Base-by-base conservation (phyloP, 2,888 invertebrate species). In the Drosophila paramelanica region DNA sequence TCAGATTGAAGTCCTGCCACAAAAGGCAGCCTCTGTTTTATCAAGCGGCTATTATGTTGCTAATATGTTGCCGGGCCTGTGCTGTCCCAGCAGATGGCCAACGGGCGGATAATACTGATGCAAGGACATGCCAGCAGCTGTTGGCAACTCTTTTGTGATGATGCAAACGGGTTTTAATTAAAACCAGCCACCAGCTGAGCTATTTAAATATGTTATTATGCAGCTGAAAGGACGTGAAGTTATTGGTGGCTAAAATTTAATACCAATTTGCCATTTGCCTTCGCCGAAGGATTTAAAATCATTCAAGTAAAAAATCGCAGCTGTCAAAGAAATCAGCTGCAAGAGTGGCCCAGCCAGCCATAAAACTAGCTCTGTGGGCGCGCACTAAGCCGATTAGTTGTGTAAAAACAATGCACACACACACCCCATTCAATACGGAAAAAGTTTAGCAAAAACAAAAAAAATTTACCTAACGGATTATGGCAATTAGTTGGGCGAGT, bases 401-500 rank as follows among this genome's bases (percentile, higher is more conserved):
- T 64, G 81, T 77, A 77, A 79, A 79, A 84, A 69, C 74, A 84
- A 64, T 59, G 70, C 66, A 70, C 47, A 47, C 59, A 47, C 59
- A 50, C 52, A 41, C 36, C 50, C 53, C 25, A 42, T 73, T 65
- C 60, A 46, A 65, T 64, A 25, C 27, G 14, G 45, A 47, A 27
- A 42, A 46, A 50, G 39, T 31, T 42, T 38, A 43, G 13, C 55
- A 31, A 20, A 61, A 11, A 27, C n/a, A 36, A 4, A 47, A 56
- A 53, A 46, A 81, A 68, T 75, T 81, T 81, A 66, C 68, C 70
- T 70, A 81, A 66, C 72, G 62, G 81, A 79, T 82, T 85, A 82
- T 75, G 77, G 82, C 81, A 82, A 82, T 82, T 85, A 82, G 85
- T 70, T 68, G 74, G 47, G 59, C 67, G 72, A 75, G 82, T 77